Evolutionary conservation across 2,797 vertebrate species (phyloP), one percentile per base, ranked within the genome.

Genomic region (Notolabrus celidotus): DNA sequence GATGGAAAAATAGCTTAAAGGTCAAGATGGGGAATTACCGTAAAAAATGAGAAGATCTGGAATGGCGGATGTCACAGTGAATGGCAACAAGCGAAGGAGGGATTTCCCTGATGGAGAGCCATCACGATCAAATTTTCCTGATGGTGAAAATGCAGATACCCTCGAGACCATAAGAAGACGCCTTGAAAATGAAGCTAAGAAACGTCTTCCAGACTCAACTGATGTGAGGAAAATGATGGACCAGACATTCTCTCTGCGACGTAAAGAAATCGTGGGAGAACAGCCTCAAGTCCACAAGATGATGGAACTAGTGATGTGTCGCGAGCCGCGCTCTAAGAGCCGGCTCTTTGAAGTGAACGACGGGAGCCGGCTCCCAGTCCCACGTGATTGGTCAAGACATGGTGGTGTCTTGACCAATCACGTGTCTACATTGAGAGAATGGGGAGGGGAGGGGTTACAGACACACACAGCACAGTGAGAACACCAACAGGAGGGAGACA

Each of bases 181-280:
- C 23, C 10, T 57, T 42, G 23, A 57, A 29, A 57, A 10, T 57
- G 54, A 56, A 41, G 23, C 38, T 41, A 56, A 41, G 10, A 27
- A 42, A 38, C 16, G 19, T 38, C 23, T 41, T 29, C 23, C 6
- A 1, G 54, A 19, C 38, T 56, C 54, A 56, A 22, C 10, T 7
- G 9, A 56, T 41, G 36, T 56, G 54, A 56, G 42, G 54, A 57
- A 42, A 42, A 42, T 42, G 38, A 42, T 57, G 54, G 36, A 42
- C 54, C 38, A 42, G 16, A 29, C 17, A 42, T 57, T 57, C 57
- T 42, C 23, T 42, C 42, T 57, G 23, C 17, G 1, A 4, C 17
- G 16, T 17, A 19, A 57, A 29, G 16, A 56, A 42, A 42, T 57
- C 6, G 23, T 42, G 16, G 38, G 57, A 41, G 16, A 56, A 56